These are phyloP conservation scores for Ferrisia virgata DNA, from an alignment of 2,888 invertebrate genomes.

Conservation along the genomic window DNA sequence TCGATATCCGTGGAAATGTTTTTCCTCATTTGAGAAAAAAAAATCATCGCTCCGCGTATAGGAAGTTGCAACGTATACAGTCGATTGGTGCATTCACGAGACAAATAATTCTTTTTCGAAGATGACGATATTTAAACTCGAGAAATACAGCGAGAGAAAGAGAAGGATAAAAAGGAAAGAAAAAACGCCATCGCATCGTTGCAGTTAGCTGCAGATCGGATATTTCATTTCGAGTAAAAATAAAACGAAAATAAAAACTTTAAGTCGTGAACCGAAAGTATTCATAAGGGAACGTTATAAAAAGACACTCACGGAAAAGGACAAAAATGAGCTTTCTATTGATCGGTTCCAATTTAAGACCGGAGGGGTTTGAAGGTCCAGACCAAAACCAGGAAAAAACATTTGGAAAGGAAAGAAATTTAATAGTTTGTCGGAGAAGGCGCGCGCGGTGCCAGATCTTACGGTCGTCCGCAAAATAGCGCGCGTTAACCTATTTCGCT, in stretches of 20 bases:
- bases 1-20: not conserved
- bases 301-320: slow-evolving; percentile 40
- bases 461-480: slow-evolving; percentile 46
- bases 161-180: no score
- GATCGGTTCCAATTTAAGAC: slow-evolving; percentile 42
- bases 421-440: not conserved
- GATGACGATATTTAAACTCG: not conserved
- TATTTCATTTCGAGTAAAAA: not conserved
- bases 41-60: not conserved
- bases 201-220: not conserved
- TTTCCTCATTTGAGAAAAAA: not conserved
- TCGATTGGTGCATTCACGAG: not conserved
- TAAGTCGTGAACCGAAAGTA: slow-evolving; percentile 45
- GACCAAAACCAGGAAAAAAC: slow-evolving; percentile 45
- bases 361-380: slow-evolving; percentile 44
- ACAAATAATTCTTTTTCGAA: not conserved
- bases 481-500: slow-evolving; percentile 45
- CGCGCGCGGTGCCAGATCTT: slow-evolving; percentile 32
- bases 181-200: not conserved
- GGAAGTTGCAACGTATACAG: not conserved
- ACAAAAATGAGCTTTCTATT: slow-evolving; percentile 46
- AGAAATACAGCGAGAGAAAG: no score
- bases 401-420: slow-evolving; percentile 44
- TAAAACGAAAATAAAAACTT: slow-evolving; percentile 15
- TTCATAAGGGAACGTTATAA: slow-evolving; percentile 44